A percentile compares a stretch with the other conserved stretches of the same genome.
phyloP scores from a whole-genome alignment of 2,888 invertebrate genomes.

The Zeuzera pyrina region DNA sequence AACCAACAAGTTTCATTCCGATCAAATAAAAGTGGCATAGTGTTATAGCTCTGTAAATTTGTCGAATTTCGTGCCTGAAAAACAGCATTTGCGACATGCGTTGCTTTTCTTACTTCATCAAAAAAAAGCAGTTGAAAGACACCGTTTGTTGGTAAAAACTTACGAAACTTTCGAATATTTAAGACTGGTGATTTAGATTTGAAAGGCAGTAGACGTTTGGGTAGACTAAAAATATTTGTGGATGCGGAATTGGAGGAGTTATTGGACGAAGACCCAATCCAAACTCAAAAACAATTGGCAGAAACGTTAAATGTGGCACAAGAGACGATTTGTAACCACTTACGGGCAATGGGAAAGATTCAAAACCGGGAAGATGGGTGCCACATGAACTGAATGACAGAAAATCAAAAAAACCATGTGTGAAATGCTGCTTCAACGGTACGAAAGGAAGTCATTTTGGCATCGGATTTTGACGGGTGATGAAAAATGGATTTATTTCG shows the following conservation, averaged over 20 bases:
- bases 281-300: constrained; percentile 1
- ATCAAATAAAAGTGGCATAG: too few species aligned
- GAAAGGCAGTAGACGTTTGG: too few species aligned
- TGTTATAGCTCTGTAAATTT: too few species aligned
- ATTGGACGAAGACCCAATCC: not conserved
- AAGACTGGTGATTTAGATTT: constrained; percentile 7
- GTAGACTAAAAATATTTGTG: too few species aligned
- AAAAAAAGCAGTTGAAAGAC: too few species aligned
- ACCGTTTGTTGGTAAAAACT: too few species aligned
- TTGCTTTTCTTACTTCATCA: too few species aligned
- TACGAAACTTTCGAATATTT: constrained; percentile 7
- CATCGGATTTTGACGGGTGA: not conserved
- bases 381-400: not conserved
- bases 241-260: not conserved
- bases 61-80: too few species aligned
- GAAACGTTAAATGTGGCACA: not conserved
- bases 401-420: not conserved
- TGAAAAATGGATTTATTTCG: not conserved
- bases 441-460: not conserved
- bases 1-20: too few species aligned
- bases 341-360: not conserved
- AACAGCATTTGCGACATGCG: too few species aligned
- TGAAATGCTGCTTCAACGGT: not conserved
- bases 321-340: too few species aligned
- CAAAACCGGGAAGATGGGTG: not conserved